phyloP scores from a whole-genome alignment of 2,888 invertebrate species.

The Lysandra coridon region DNA sequence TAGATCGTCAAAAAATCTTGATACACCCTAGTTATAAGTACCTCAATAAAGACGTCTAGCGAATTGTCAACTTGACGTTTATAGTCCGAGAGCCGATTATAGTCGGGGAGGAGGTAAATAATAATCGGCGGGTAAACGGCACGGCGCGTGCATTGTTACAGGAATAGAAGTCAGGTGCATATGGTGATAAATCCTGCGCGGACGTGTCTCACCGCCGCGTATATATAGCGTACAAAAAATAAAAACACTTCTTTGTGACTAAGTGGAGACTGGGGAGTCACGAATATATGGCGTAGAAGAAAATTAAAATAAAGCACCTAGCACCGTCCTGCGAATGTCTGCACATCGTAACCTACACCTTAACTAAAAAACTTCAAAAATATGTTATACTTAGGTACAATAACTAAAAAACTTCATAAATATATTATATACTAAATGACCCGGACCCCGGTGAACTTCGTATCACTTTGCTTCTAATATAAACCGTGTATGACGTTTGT shows the following conservation, averaged over 20 bases:
- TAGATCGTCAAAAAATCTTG: too few species aligned
- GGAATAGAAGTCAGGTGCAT: slow-evolving; percentile 55
- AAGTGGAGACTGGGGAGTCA: background rate
- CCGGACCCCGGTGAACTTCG: too few species aligned
- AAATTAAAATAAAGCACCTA: background rate
- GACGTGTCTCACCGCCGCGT: slow-evolving; percentile 53
- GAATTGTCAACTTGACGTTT: background rate
- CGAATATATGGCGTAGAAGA: background rate
- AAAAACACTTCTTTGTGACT: slow-evolving; percentile 38
- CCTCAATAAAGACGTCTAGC: too few species aligned
- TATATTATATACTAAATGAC: too few species aligned
- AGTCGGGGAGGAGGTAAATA: slow-evolving; percentile 3
- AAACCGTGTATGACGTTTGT: too few species aligned
- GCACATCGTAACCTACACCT: too few species aligned
- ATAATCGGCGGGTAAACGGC: slow-evolving; percentile 18
- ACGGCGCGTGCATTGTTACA: slow-evolving; percentile 44
- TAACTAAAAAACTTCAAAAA: too few species aligned
- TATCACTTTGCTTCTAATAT: too few species aligned
- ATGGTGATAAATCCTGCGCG: slow-evolving; percentile 48
- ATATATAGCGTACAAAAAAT: slow-evolving; percentile 53
- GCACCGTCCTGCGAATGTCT: too few species aligned
- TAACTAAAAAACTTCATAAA: too few species aligned
- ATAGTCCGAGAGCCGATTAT: background rate
- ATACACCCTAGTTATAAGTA: too few species aligned
- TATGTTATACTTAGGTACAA: too few species aligned